Base-by-base conservation (phyloP, 2,888 invertebrate genomes). In the Nymphalis urticae region DNA sequence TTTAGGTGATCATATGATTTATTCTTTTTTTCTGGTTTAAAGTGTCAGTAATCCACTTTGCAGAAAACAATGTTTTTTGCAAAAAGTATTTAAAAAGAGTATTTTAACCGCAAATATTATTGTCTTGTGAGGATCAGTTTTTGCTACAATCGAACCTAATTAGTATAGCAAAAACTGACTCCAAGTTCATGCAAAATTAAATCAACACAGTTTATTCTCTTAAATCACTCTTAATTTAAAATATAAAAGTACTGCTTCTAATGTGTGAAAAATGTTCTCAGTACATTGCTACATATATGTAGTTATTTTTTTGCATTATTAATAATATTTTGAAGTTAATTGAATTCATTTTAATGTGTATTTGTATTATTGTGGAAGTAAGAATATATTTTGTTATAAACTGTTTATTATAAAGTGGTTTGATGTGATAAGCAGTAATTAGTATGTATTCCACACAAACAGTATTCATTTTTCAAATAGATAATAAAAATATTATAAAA, bases 301-400 rank as follows among this genome's bases (percentile, higher is more conserved):
- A 8, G 7, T 56, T 7, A 27, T 32, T 8, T 56, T 54, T 32
- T 56, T 32, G 27, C 8, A 17, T 32, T 56, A 56, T 32, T 32
- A 56, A 24, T 56, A 56, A 42, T 56, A 27, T 27, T 56, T 56
- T 56, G 54, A 56, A 56, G 54, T 56, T 27, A 17, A 27, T 32
- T 27, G 19, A 19, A 56, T 56, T 56, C 17, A 32, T 56, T 56
- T 56, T 16, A 56, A 56, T 32, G 17, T 32, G 27, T 32, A 32
- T 56, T n/a, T 32, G 53, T 21, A 53, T 27, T 53, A 53, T 53
- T 53, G 53, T 53, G 53, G 24, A 24, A 27, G 24, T 53, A 53
- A 16, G 53, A 24, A 24, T 53, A 24, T 53, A 53, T 53, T 53
- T 53, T 53, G 53, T 53, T 53, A 24, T 24, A 53, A 53, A 24